Conservation (phyloP, 1,140 invertebrate species). For the Gryllus bimaculatus region DNA sequence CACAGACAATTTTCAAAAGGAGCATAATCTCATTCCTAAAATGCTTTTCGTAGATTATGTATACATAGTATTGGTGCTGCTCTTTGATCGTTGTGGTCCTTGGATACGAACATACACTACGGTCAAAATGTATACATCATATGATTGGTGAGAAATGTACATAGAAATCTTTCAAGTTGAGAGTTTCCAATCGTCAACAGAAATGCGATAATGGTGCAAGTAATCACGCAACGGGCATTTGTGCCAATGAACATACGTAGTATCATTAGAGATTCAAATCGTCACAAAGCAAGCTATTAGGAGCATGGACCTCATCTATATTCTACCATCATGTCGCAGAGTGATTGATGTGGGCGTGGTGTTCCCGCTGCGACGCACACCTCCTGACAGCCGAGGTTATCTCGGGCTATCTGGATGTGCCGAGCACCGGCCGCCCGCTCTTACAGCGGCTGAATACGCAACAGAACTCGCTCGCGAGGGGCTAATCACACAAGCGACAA, state of each 20-base stretch:
- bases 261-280: background rate
- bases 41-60: no score
- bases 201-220: background rate
- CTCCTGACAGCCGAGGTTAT: background rate
- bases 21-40: no score
- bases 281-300: background rate
- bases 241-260: background rate
- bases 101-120: no score
- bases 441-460: background rate
- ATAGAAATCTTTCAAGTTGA: no score
- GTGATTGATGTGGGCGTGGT: background rate
- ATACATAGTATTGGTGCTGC: no score
- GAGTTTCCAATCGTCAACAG: no score
- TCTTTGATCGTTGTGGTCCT: no score
- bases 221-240: background rate
- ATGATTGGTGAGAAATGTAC: no score
- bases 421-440: background rate
- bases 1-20: no score
- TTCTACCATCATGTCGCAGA: background rate
- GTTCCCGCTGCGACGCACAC: background rate
- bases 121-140: no score
- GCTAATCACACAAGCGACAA: no score
- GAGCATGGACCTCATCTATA: background rate
- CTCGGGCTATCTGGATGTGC: background rate
- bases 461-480: no score